Evolutionary conservation across 2,888 invertebrate genomes (phyloP).

Genomic region (Adelognathus sp.): DNA sequence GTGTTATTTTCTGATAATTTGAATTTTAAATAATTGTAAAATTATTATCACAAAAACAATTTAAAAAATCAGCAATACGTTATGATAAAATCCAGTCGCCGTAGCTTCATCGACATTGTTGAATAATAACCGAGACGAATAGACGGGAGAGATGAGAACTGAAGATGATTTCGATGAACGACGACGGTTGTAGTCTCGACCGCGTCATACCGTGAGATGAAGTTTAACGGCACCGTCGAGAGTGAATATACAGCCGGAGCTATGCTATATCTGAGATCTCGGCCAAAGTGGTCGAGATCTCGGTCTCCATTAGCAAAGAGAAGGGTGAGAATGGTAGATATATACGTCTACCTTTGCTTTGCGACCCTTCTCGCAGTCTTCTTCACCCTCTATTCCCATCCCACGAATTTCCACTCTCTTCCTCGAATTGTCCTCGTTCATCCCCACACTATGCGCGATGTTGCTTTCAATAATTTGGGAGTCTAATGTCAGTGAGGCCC

Average conservation of each 20-base stretch:
- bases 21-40: too few species aligned
- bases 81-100: background rate
- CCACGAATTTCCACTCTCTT: background rate
- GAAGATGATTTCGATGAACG: conserved; percentile 38
- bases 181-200: conserved; percentile 2
- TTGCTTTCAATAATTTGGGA: conserved; percentile 80
- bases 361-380: conserved; percentile 14
- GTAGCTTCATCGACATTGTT: background rate
- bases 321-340: conserved; percentile 29
- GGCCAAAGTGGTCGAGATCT: conserved; percentile 66
- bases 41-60: too few species aligned
- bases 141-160: background rate
- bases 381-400: background rate
- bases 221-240: conserved; percentile 42
- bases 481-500: conserved; percentile 73
- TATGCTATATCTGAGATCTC: conserved; percentile 65
- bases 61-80: too few species aligned
- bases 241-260: conserved; percentile 1
- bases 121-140: background rate
- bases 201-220: conserved; percentile 33
- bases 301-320: conserved; percentile 68
- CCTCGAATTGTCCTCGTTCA: conserved; percentile 26
- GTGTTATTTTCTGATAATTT: too few species aligned
- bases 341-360: conserved; percentile 40
- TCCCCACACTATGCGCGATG: conserved; percentile 67